These are phyloP conservation scores for Drosophila melanocephala DNA, from an alignment of 2,888 invertebrate species.

Conservation along the genomic window DNA sequence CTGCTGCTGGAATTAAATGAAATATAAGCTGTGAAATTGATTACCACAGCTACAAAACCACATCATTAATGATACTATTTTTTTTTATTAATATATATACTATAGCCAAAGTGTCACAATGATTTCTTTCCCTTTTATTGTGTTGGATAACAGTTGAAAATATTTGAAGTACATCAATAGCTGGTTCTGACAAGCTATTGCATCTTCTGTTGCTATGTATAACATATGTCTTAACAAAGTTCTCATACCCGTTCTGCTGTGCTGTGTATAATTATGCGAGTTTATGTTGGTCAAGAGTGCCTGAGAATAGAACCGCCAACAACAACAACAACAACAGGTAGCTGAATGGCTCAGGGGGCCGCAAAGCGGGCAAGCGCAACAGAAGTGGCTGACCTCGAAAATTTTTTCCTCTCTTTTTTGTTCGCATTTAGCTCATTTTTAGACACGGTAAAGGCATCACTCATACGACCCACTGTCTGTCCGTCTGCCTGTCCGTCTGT, in stretches of 20 bases:
- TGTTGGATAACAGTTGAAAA: neutral
- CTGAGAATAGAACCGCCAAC: conserved; percentile 59
- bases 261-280: conserved; percentile 50
- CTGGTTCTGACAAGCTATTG: neutral
- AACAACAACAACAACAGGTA: conserved; percentile 35
- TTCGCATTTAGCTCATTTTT: conserved; percentile 9
- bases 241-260: conserved; percentile 11
- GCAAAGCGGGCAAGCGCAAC: conserved; percentile 35
- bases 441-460: conserved; percentile 60
- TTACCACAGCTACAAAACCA: neutral
- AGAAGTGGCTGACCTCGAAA: conserved; percentile 78
- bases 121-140: neutral
- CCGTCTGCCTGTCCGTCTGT: conserved; percentile 5
- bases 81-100: neutral
- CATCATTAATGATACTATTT: neutral
- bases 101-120: neutral
- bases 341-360: conserved; percentile 29
- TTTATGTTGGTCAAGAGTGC: conserved; percentile 72
- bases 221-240: conserved; percentile 20
- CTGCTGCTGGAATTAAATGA: neutral
- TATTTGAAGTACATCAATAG: neutral
- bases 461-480: conserved; percentile 62
- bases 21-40: neutral
- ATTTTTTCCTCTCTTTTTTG: conserved; percentile 44
- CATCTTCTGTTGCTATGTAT: neutral